Evolutionary conservation across 2,113 vertebrate genomes (phyloP), one percentile per base, ranked within the genome.

Genomic region (Pelodiscus sinensis): DNA sequence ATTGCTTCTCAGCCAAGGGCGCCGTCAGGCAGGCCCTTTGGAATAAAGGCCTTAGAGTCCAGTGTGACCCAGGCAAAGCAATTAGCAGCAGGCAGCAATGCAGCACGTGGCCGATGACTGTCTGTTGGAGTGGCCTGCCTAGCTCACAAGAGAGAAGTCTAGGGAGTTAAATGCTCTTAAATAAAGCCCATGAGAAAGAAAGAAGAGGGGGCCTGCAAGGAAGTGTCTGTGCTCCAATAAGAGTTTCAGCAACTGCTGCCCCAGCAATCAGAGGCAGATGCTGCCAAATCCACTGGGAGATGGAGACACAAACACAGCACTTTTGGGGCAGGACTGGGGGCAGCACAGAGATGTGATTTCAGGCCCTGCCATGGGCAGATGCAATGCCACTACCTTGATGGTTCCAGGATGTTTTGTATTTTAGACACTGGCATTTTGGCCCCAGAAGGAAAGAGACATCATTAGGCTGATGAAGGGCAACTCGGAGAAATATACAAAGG

Each of bases 191-290:
- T 15, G 24, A 78, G 14, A 54, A 78, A 12, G 44, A 8, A 27
- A 25, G 8, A 50, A 44, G 13, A 77, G 75, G 44, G 38, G 25
- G 75, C 44, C 44, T 86, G 87, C 51, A 60, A 92, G 71, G 13
- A 77, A 80, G 56, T 78, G 81, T 91, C 92, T 29, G 25, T 86
- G 81, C 2, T 56, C 82, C 91, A 88, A 3, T 1, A 68, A 65
- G 22, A 71, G 8, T 27, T 19, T 38, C 8, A 44, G 75, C 18
- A 54, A 87, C 71, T 3, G 19, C 68, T 88, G 71, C 87, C 87
- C 57, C 95, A 81, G 71, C 86, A 87, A 71, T 85, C 35, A 92
- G 71, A 77, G 55, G 93, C 81, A 68, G 38, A 86, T 29, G 16
- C 16, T 31, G 65, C 9, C 82, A 31, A 31, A 31, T 1, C 22